These are phyloP conservation scores for Danio rerio DNA, from an alignment of 2,113 vertebrate species.

Conservation along the genomic window GRCz12tu NC_133198.1:22920001-22920500, in stretches of 20 bases:
- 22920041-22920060: constrained; percentile 91
- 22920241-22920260: not conserved
- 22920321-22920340: constrained; percentile 83
- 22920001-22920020: not conserved
- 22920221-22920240: constrained; percentile 79
- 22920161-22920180: constrained; percentile 86
- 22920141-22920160: constrained; percentile 87
- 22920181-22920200: constrained; percentile 79
- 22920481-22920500: constrained; percentile 32
- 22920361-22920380: constrained; percentile 89
- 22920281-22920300: not conserved
- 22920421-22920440: constrained; percentile 86
- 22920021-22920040: constrained; percentile 82
- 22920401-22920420: constrained; percentile 89
- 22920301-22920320: constrained; percentile 84
- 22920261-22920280: not conserved
- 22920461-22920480: constrained; percentile 30
- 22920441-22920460: constrained; percentile 78
- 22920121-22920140: constrained; percentile 87
- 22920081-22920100: constrained; percentile 88
- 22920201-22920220: constrained; percentile 89
- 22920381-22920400: constrained; percentile 78
- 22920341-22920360: constrained; percentile 85
- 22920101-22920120: constrained; percentile 91
- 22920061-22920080: constrained; percentile 85